Percentiles rank a stretch among this genome's conserved stretches.
phyloP scores from a whole-genome alignment of 2,113 vertebrate species.

The Orthonyx spaldingii region DNA sequence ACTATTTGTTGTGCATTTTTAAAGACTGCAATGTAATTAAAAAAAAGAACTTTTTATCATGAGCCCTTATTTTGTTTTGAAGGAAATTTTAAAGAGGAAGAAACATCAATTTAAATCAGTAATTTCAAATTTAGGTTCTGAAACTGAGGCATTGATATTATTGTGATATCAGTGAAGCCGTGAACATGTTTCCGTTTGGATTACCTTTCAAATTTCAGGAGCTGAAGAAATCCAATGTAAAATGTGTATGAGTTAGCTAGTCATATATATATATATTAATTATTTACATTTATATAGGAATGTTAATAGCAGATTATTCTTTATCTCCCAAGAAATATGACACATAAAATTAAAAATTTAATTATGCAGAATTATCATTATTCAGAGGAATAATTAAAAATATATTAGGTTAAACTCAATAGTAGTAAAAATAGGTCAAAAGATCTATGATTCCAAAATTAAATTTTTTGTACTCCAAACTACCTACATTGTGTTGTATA shows the following conservation, averaged over 20 bases:
- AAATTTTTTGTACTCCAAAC: background rate
- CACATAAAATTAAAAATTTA: background rate
- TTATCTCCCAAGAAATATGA: background rate
- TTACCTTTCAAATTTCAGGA: background rate
- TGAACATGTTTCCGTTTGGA: background rate
- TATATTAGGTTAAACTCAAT: background rate
- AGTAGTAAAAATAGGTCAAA: background rate
- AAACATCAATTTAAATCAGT: background rate
- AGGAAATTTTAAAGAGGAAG: background rate
- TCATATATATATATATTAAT: background rate
- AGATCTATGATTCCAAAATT: background rate
- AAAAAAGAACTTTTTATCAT: background rate
- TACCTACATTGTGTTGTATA: background rate
- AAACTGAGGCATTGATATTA: background rate
- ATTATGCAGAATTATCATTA: background rate
- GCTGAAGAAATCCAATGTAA: background rate
- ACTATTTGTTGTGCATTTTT: slow-evolving; percentile 51
- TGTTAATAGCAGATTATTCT: background rate
- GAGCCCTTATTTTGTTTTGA: background rate
- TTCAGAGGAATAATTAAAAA: background rate
- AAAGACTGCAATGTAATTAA: background rate
- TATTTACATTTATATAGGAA: background rate
- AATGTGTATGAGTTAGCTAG: background rate
- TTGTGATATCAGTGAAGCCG: no score
- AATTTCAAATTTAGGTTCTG: background rate